Base-by-base conservation (phyloP, 2,888 invertebrate species). In the Cataglyphis cursor region DNA sequence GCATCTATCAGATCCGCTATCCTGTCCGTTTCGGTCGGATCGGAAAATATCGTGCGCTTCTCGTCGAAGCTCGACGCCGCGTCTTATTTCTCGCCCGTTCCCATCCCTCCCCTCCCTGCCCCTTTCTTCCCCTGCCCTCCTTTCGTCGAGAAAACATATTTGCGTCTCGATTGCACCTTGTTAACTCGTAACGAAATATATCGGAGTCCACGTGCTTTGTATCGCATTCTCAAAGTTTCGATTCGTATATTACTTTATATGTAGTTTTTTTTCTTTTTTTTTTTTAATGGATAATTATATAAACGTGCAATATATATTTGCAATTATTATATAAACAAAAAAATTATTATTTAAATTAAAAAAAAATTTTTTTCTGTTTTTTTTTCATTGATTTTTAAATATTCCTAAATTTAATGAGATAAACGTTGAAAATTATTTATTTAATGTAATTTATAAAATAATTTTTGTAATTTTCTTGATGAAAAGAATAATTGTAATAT, bases 1-100 rank as follows among this genome's bases (percentile, higher is more conserved):
- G 93, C 92, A 91, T 92, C 90, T 91, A 90, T 89, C 93, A 91
- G 92, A 93, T 92, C 93, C 88, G 87, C 88, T 72, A 70, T 84
- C 62, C 82, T 76, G 68, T 31, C 28, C 66, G 3, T 28, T 18
- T 28, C 12, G 28, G 78, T 54, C 62, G 54, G 76, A 66, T 80
- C 73, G 74, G 83, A 74, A 64, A 28, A 87, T 35, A 89, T 87
- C 81, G 80, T 85, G 81, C 84, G 85, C 82, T 73, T 84, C 85
- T 83, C 72, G 66, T 66, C 81, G 62, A 31, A 8, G 31, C 64
- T 81, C 80, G 85, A 81, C 72, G 73, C 66, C 41, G 74, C 76
- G 44, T n/a, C 6, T 35, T 35, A 65, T 87, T 82, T 68, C 62
- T 87, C 83, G 38, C 51, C 35, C 64, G 9, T 35, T 48, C n/a